phyloP scores from a whole-genome alignment of 2,888 invertebrate species.

The Drosophila sordidula region DNA sequence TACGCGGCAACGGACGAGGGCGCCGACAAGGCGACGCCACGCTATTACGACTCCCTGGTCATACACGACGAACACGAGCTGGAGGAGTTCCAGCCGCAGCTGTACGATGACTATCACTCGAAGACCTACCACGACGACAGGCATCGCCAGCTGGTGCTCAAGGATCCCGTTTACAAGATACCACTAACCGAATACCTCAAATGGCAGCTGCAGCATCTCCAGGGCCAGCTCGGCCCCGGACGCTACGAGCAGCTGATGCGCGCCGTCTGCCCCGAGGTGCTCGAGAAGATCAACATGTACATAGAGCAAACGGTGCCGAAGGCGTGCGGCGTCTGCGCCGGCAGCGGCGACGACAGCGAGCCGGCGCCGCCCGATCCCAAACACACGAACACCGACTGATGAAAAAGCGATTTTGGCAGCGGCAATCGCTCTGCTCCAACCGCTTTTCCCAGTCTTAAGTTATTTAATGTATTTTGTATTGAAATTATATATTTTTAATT shows the following conservation, averaged over 20 bases:
- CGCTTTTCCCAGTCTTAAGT: constrained; percentile 72
- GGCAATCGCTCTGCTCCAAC: constrained; percentile 72
- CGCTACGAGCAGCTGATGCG: constrained; percentile 91
- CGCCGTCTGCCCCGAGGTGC: constrained; percentile 90
- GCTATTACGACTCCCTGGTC: constrained; percentile 85
- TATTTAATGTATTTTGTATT: constrained; percentile 80
- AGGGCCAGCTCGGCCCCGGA: constrained; percentile 90
- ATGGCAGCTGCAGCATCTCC: constrained; percentile 89
- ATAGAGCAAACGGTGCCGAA: constrained; percentile 79
- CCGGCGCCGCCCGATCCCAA: constrained; percentile 17
- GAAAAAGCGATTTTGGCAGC: constrained; percentile 22
- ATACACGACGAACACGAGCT: constrained; percentile 84
- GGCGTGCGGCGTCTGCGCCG: constrained; percentile 71
- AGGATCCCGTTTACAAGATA: constrained; percentile 93
- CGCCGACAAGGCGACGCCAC: constrained; percentile 57
- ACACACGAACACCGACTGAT: constrained; percentile 40
- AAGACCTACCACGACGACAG: constrained; percentile 91
- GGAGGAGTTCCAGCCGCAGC: constrained; percentile 78
- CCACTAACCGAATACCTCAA: constrained; percentile 90
- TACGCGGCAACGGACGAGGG: constrained; percentile 74
- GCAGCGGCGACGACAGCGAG: constrained; percentile 45
- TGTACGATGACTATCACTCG: constrained; percentile 86
- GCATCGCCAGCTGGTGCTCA: constrained; percentile 87
- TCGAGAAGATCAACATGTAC: constrained; percentile 87
- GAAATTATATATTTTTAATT: constrained; percentile 81